Evolutionary conservation across 2,888 invertebrate species (phyloP).

Genomic region (Anthophora plumipes): DNA sequence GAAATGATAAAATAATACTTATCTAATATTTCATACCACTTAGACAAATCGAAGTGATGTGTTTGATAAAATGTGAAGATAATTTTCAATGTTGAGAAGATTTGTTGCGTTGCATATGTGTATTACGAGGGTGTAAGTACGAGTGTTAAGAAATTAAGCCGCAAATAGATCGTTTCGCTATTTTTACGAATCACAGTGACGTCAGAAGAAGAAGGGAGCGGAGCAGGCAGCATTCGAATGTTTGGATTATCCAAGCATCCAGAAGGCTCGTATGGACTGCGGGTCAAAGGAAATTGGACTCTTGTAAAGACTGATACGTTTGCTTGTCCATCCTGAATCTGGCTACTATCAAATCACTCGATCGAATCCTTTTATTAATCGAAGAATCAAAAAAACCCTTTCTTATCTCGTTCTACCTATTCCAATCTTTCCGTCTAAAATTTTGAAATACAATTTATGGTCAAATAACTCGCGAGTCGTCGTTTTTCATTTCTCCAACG

Average conservation of each 20-base stretch:
- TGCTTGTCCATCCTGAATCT: constrained; percentile 10
- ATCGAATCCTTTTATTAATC: background rate
- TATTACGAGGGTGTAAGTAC: constrained; percentile 33
- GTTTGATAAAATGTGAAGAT: no score
- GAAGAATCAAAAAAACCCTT: background rate
- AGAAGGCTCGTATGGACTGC: constrained; percentile 56
- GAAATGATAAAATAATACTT: no score
- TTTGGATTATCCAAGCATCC: constrained; percentile 64
- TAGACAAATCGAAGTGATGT: no score
- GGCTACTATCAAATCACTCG: constrained; percentile 22
- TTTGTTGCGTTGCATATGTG: constrained; percentile 12
- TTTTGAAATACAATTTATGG: no score
- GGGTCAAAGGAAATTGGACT: constrained; percentile 34
- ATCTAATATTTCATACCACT: no score
- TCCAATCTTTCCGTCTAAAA: no score
- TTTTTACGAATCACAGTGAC: constrained; percentile 75
- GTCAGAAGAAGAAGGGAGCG: constrained; percentile 65
- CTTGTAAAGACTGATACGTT: constrained; percentile 13
- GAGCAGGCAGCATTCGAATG: constrained; percentile 54
- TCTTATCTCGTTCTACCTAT: no score
- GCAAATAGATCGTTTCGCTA: constrained; percentile 65
- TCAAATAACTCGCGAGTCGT: no score
- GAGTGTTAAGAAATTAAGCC: constrained; percentile 68
- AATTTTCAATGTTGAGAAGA: no score
- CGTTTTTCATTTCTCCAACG: no score